Evolutionary conservation across 1,140 invertebrate species (phyloP), one percentile per base, ranked within the genome.

Genomic region (Drosophila arawakana): DNA sequence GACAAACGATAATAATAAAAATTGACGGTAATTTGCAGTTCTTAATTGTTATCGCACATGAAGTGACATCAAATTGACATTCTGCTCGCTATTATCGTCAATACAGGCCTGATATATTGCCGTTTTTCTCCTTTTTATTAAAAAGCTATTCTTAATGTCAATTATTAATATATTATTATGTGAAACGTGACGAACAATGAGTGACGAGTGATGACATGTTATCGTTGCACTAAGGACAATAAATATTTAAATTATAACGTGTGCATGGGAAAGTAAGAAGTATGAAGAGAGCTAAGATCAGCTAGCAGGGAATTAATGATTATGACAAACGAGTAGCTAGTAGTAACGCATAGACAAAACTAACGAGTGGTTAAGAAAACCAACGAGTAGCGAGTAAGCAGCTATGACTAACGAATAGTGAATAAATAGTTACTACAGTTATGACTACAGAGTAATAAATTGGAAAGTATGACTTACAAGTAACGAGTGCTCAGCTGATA

Each of bases 1-100:
- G 18, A 44, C 44, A 30, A 46, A 55, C 49, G 18, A 59, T 82
- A 65, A 76, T 60, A 79, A 76, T 79, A 65, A 76, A 65, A 79
- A 76, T 79, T 82, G 80, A 80, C 73, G 68, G 52, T 81, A 82
- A 83, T 83, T 82, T 80, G 66, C 59, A 52, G 60, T 69, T 67
- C 15, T 76, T 82, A 79, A 82, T 82, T 75, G 80, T 78, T 76
- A 62, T 68, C 59, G 57, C 49, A 52, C 50, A 41, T 54, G 35
- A 65, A 65, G 47, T 65, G 68, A 72, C 47, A 60, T 54, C 39
- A n/a, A 68, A 67, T 46, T 52, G 70, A 21, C 54, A 58, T 55
- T 49, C 18, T 43, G 50, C 43, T 67, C 69, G 55, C 60, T 35
- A 34, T 7, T 52, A 50, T 49, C 46, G 7, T 15, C 13, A n/a